Percentiles rank a stretch among this genome's conserved stretches.
phyloP scores from a whole-genome alignment of 64 coral and sea anemone species.

The Cladopsammia gracilis region DNA sequence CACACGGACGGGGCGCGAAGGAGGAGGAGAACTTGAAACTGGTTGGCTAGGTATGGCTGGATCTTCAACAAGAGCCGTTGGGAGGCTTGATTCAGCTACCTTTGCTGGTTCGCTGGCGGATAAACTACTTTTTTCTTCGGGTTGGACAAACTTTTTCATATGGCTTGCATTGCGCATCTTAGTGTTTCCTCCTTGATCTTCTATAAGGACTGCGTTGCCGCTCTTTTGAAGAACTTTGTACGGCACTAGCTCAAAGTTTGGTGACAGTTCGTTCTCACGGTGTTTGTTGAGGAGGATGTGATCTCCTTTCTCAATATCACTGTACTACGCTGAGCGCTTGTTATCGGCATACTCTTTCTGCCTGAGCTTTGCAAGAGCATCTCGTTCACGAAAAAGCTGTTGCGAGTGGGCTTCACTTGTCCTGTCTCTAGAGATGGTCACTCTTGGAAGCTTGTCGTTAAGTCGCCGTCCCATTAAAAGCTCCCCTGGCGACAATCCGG shows the following conservation, averaged over 20 bases:
- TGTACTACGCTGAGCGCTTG: slow-evolving; percentile 37
- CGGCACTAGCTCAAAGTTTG: slow-evolving; percentile 36
- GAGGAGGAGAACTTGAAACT: too few relatives aligned
- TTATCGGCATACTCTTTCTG: background rate
- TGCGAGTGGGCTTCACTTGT: background rate
- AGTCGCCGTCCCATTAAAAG: slow-evolving; percentile 42
- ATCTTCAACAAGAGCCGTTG: too few relatives aligned
- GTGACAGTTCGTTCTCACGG: slow-evolving; percentile 41
- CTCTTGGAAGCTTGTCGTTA: slow-evolving; percentile 25
- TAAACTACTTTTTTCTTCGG: background rate
- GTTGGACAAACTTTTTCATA: slow-evolving; percentile 63
- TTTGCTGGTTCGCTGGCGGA: too few relatives aligned
- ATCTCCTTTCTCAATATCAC: slow-evolving; percentile 32
- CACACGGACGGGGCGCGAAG: too few relatives aligned
- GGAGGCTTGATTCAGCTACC: too few relatives aligned
- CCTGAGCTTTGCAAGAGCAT: background rate
- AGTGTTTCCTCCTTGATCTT: slow-evolving; percentile 41
- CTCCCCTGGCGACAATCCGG: slow-evolving; percentile 20
- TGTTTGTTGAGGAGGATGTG: slow-evolving; percentile 47
- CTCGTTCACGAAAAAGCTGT: background rate
- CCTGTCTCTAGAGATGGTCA: background rate
- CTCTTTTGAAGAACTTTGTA: slow-evolving; percentile 38
- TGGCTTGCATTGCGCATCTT: slow-evolving; percentile 38
- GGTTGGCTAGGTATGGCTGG: too few relatives aligned
- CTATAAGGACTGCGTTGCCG: slow-evolving; percentile 39